A percentile compares a stretch with the other conserved stretches of the same genome.
Conservation (phyloP, 2,888 invertebrate genomes). For the Ditylenchus weischeri region DNA sequence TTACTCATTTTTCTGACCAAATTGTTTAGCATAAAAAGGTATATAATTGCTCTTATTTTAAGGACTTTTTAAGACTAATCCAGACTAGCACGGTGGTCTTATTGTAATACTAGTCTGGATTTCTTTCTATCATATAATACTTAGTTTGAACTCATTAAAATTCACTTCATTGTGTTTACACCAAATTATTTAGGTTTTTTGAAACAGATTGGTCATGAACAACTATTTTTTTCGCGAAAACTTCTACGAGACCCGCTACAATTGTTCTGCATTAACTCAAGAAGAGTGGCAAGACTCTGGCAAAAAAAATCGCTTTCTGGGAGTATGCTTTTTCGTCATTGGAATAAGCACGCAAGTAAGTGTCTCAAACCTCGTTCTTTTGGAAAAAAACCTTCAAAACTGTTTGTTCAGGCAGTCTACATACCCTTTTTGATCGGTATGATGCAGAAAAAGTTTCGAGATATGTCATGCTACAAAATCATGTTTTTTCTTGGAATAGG, state of each 20-base stretch:
- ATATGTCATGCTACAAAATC: constrained; percentile 9
- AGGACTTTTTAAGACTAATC: too few species aligned
- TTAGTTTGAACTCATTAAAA: too few species aligned
- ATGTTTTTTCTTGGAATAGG: constrained; percentile 13
- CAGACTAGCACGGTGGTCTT: too few species aligned
- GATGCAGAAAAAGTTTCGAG: not conserved
- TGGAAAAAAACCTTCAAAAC: too few species aligned
- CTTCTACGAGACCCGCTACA: constrained; percentile 1
- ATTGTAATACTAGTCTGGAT: too few species aligned
- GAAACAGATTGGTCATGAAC: not conserved
- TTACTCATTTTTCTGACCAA: too few species aligned
- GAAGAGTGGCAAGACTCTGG: constrained; percentile 1
- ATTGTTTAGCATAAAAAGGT: too few species aligned
- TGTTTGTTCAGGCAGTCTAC: constrained; percentile 6
- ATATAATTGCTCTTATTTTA: too few species aligned
- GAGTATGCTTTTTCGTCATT: not conserved
- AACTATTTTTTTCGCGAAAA: constrained; percentile 11
- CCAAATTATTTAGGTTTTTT: too few species aligned
- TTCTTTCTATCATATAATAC: too few species aligned
- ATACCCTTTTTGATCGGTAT: constrained; percentile 12
- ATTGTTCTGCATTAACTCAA: not conserved
- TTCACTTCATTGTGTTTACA: too few species aligned
- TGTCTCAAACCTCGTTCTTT: not conserved
- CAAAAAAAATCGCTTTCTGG: not conserved
- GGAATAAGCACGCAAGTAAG: not conserved